Percentiles rank a stretch among this genome's conserved stretches.
These are phyloP conservation scores for Drosophila sp. DNA, from an alignment of 1,140 invertebrate species.

Conservation along the genomic window DNA sequence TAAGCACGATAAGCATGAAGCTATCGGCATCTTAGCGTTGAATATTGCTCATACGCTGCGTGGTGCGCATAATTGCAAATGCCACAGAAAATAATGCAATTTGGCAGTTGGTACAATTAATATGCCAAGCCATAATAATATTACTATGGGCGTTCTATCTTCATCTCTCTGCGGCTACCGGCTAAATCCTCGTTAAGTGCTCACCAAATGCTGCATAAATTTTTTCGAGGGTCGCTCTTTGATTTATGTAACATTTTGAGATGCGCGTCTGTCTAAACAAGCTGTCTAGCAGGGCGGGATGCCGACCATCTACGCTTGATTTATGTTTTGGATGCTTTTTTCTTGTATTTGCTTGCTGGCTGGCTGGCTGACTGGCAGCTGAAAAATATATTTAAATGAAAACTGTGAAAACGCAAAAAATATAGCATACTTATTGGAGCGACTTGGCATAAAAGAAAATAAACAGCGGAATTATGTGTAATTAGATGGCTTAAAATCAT, in stretches of 20 bases:
- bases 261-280: constrained; percentile 45
- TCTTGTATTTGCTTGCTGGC: constrained; percentile 7
- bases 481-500: constrained; percentile 49
- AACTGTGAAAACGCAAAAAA: constrained; percentile 30
- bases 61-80: constrained; percentile 30
- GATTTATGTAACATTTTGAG: constrained; percentile 49
- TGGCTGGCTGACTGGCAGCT: constrained; percentile 17
- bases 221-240: constrained; percentile 33
- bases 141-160: constrained; percentile 13
- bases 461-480: constrained; percentile 36
- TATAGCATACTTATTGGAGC: constrained; percentile 18
- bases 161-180: constrained; percentile 11
- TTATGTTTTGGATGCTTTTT: constrained; percentile 36
- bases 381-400: constrained; percentile 34
- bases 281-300: neutral
- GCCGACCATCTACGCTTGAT: constrained; percentile 29
- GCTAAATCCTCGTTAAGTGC: constrained; percentile 50
- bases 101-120: constrained; percentile 33
- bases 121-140: constrained; percentile 25
- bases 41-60: constrained; percentile 27
- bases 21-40: constrained; percentile 1
- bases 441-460: constrained; percentile 19
- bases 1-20: neutral
- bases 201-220: constrained; percentile 39
- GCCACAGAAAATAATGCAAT: constrained; percentile 42